Conservation (phyloP, 2,888 invertebrate genomes). For the Hemistola chrysoprasaria region DNA sequence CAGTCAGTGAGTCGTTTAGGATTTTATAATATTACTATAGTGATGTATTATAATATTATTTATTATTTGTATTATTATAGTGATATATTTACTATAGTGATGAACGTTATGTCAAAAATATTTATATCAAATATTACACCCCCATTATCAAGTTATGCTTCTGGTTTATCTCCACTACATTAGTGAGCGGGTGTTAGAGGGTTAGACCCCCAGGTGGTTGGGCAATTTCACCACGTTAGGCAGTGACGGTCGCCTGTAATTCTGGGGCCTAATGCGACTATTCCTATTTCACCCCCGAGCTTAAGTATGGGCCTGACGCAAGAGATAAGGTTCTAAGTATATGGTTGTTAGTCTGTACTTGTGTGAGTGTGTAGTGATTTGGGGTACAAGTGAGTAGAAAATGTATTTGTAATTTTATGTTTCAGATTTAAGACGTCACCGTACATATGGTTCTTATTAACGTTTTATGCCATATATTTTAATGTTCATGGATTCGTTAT, state of each 20-base stretch:
- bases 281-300: conserved; percentile 78
- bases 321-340: conserved; percentile 60
- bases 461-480: too few relatives aligned
- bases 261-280: conserved; percentile 81
- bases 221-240: conserved; percentile 79
- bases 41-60: too few relatives aligned
- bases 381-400: conserved; percentile 9
- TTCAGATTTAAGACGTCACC: too few relatives aligned
- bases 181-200: conserved; percentile 52
- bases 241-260: conserved; percentile 80
- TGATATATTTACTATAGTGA: too few relatives aligned
- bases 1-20: too few relatives aligned
- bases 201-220: conserved; percentile 75
- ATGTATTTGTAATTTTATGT: background rate
- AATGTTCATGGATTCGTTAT: too few relatives aligned
- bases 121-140: too few relatives aligned
- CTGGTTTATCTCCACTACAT: conserved; percentile 3
- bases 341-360: conserved; percentile 13
- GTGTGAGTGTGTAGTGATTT: conserved; percentile 13
- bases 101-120: too few relatives aligned
- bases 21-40: too few relatives aligned
- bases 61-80: too few relatives aligned
- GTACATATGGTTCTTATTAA: too few relatives aligned
- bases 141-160: too few relatives aligned
- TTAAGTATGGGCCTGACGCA: conserved; percentile 72